A percentile compares a stretch with the other conserved stretches of the same genome.
Evolutionary conservation across 2,888 invertebrate genomes (phyloP).

Genomic region (Hipparchia semele): DNA sequence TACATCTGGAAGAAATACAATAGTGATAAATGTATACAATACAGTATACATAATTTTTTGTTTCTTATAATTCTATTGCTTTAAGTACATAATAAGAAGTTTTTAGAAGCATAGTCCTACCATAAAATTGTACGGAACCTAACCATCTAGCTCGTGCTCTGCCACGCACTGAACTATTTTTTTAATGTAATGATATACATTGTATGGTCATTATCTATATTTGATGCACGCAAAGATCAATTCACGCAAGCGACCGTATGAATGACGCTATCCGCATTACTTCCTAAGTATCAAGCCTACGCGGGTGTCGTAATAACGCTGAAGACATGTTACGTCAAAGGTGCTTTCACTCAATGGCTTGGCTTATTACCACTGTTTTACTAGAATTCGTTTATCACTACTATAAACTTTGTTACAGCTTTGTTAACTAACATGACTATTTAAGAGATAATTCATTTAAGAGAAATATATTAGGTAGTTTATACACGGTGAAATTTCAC

Average conservation of each 20-base stretch:
- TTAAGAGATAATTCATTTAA: neutral
- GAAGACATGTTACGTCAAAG: slow-evolving; percentile 30
- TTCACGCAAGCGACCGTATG: slow-evolving; percentile 32
- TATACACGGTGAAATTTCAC: too few relatives aligned
- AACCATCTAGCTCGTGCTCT: too few relatives aligned
- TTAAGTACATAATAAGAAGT: too few relatives aligned
- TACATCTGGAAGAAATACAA: too few relatives aligned
- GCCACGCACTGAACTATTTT: too few relatives aligned
- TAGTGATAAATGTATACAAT: too few relatives aligned
- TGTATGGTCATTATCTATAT: slow-evolving; percentile 1
- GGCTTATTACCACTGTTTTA: slow-evolving; percentile 4
- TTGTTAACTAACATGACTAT: neutral
- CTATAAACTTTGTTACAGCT: neutral
- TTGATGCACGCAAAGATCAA: slow-evolving; percentile 8
- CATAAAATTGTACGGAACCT: too few relatives aligned
- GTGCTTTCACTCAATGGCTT: slow-evolving; percentile 26
- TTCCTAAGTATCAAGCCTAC: slow-evolving; percentile 21
- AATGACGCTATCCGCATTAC: slow-evolving; percentile 20
- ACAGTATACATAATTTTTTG: too few relatives aligned
- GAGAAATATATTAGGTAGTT: neutral
- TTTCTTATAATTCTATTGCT: too few relatives aligned
- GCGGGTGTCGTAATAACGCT: slow-evolving; percentile 20
- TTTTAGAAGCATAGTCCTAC: too few relatives aligned
- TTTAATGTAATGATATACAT: neutral
- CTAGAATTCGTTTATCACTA: neutral